Evolutionary conservation across 2,888 invertebrate species (phyloP), one percentile per base, ranked within the genome.

Genomic region (Euclidia mi): DNA sequence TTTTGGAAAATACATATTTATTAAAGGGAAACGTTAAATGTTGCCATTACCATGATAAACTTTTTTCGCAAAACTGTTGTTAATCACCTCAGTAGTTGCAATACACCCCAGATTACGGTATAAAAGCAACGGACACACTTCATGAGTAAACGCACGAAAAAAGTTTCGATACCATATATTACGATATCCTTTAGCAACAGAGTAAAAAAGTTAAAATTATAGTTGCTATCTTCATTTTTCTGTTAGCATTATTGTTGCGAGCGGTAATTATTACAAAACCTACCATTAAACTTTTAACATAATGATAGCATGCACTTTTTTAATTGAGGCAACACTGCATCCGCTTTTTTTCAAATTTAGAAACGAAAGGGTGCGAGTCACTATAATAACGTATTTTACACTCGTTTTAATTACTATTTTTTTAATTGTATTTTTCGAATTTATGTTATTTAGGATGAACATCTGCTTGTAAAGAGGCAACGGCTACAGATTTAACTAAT

Each of bases 271-370:
- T 79, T 38, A 55, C 68, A 72, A 76, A 78, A 68, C 78, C 74
- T 57, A 66, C 78, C 72, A 83, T 85, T 84, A 83, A 80, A 80
- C 78, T 71, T 76, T 78, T 78, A 63, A 60, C 73, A 79, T 85
- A 90, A 90, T 89, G 74, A 89, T 83, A 90, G 83, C 77, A 78
- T 87, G 80, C 83, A 80, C 76, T 75, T 84, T 84, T 87, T 85
- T 88, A 89, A 90, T 88, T 85, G 82, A 71, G 66, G 79, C 80
- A 84, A 71, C 65, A 62, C 57, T 14, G 55, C 52, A 60, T 56
- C 68, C 50, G 18, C 7, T 25, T 25, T 56, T 69, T 71, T n/a
- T 74, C 60, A 63, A 73, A 80, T 76, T 81, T 71, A 43, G 65
- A 65, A 71, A 65, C 31, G 48, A 67, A 67, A 67, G 52, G 62